Conservation (phyloP, 2,797 vertebrate genomes). For the Sebastes matsubarae region DNA sequence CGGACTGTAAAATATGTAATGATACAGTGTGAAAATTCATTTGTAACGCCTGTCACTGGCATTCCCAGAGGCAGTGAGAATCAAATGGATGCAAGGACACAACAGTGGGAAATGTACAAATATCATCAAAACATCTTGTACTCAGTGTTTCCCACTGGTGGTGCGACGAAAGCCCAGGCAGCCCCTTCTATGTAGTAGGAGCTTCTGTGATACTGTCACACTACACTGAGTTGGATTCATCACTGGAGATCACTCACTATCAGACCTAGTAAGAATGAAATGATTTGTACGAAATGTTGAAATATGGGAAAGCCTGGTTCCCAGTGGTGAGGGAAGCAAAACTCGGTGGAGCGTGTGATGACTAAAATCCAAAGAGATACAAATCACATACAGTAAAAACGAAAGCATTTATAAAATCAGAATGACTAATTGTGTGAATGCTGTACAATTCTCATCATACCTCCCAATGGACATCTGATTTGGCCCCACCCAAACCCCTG, state of each 20-base stretch:
- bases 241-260: slow-evolving; percentile 43
- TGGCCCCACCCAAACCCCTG: too few relatives aligned
- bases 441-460: too few relatives aligned
- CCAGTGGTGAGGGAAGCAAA: slow-evolving; percentile 19
- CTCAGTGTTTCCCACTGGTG: slow-evolving; percentile 28
- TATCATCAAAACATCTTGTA: slow-evolving; percentile 48
- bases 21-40: slow-evolving; percentile 53
- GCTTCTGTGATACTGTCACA: slow-evolving; percentile 38
- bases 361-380: slow-evolving; percentile 19
- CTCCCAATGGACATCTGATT: too few relatives aligned
- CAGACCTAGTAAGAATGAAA: slow-evolving; percentile 31
- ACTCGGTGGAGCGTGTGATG: slow-evolving; percentile 3
- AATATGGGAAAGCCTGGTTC: slow-evolving; percentile 24
- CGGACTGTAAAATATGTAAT: slow-evolving; percentile 56
- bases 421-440: not conserved
- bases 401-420: not conserved
- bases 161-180: slow-evolving; percentile 13
- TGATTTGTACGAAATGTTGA: slow-evolving; percentile 39
- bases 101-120: slow-evolving; percentile 44
- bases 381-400: not conserved
- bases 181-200: not conserved
- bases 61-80: slow-evolving; percentile 28
- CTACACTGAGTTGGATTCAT: slow-evolving; percentile 43
- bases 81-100: slow-evolving; percentile 48
- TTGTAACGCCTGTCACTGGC: slow-evolving; percentile 42